A percentile compares a stretch with the other conserved stretches of the same genome.
These are phyloP conservation scores for Etheostoma cragini DNA, from an alignment of 2,113 vertebrate genomes.

Conservation along the genomic window DNA sequence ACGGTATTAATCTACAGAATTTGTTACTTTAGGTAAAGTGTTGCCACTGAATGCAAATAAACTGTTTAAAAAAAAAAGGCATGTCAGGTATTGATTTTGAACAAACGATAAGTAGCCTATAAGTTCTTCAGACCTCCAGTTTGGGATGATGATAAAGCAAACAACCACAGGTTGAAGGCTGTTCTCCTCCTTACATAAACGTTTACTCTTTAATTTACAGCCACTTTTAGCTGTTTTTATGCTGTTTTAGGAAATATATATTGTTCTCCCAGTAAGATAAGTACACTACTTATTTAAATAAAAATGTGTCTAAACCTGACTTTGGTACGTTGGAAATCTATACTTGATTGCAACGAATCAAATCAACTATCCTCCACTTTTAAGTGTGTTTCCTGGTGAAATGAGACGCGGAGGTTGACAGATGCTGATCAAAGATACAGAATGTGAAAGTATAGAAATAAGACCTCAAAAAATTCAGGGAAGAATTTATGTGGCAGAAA, in stretches of 20 bases:
- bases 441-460: conserved; percentile 53
- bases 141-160: background rate
- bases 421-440: conserved; percentile 53
- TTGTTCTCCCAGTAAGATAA: background rate
- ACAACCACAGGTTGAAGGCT: background rate
- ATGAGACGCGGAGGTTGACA: conserved; percentile 19
- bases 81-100: background rate
- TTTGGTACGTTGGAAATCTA: background rate
- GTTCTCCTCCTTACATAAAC: background rate
- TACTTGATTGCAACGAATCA: conserved; percentile 9
- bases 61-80: too few relatives aligned
- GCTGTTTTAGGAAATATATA: background rate
- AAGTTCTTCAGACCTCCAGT: background rate
- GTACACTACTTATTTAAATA: background rate
- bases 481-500: conserved; percentile 57
- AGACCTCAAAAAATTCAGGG: conserved; percentile 48
- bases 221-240: background rate
- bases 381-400: conserved; percentile 5
- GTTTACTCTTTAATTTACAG: background rate
- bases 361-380: conserved; percentile 15
- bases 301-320: background rate
- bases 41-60: background rate
- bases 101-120: too few relatives aligned
- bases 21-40: background rate
- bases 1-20: background rate